A percentile compares a stretch with the other conserved stretches of the same genome.
These are phyloP conservation scores for Zaprionus camerounensis DNA, from an alignment of 1,140 invertebrate species.

Conservation along the genomic window DNA sequence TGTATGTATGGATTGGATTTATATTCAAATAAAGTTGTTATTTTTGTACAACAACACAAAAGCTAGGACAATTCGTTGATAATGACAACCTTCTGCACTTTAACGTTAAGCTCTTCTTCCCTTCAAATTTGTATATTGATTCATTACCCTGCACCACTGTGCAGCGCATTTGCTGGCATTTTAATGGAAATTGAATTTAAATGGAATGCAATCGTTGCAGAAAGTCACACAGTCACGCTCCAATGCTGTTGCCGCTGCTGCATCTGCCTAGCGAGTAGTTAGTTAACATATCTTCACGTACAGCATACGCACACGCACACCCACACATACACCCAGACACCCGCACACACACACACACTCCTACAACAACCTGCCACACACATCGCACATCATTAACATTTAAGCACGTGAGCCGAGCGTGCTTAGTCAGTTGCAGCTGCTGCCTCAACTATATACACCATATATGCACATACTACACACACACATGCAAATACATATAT, in stretches of 20 bases:
- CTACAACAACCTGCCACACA: slow-evolving; percentile 14
- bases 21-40: too few relatives aligned
- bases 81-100: too few relatives aligned
- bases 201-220: slow-evolving; percentile 56
- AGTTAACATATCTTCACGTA: slow-evolving; percentile 59
- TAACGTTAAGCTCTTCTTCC: too few relatives aligned
- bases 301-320: slow-evolving; percentile 4
- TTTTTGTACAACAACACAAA: too few relatives aligned
- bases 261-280: slow-evolving; percentile 38
- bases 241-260: slow-evolving; percentile 41
- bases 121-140: too few relatives aligned
- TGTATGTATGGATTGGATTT: too few relatives aligned
- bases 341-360: slow-evolving; percentile 8
- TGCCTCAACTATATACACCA: slow-evolving; percentile 3
- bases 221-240: slow-evolving; percentile 64
- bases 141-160: neutral
- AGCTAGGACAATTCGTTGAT: too few relatives aligned
- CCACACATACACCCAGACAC: slow-evolving; percentile 24
- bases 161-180: slow-evolving; percentile 51
- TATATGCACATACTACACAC: neutral
- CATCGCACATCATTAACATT: slow-evolving; percentile 73
- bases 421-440: slow-evolving; percentile 65
- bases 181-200: slow-evolving; percentile 75
- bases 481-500: too few relatives aligned
- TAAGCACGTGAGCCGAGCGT: slow-evolving; percentile 67